Evolutionary conservation across 1,140 invertebrate genomes (phyloP), one percentile per base, ranked within the genome.

Genomic region (Lineus longissimus): DNA sequence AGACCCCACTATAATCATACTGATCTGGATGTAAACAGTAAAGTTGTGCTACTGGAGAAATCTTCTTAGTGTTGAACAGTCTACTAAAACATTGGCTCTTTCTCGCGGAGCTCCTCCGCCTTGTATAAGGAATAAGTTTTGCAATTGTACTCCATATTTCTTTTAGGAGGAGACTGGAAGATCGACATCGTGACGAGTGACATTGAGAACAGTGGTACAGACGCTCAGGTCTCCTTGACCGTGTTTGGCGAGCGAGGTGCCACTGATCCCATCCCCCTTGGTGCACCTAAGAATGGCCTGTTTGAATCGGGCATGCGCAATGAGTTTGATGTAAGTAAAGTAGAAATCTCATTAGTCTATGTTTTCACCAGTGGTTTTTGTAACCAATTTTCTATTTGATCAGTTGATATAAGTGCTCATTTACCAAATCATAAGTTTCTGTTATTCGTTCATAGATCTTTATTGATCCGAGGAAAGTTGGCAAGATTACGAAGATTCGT

Each of bases 191-290:
- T 47, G 43, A 73, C 73, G 0, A 60, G 59, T 27, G 51, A 29
- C 54, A 64, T 70, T 17, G 57, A 59, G 2, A 67, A 67, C 54
- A 68, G 70, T 55, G 73, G 73, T 0, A 78, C 78, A 54, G 76
- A 77, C 63, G 71, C 76, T 15, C 69, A 73, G 31, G 77, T 81
- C 6, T 70, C 57, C 9, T 30, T 79, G 29, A 79, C 76, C 22
- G 73, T 81, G 23, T 78, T 73, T 65, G 79, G 79, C 29, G 66
- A 75, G 51, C 64, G 66, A 60, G 76, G 75, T 15, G 70, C 70
- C 43, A 71, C 76, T 23, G 76, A 75, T 29, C 71, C 71, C 15
- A 41, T 75, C 19, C 60, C 57, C 6, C 68, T 79, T 0, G 72
- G 70, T 6, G 59, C 64, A 56, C 51, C 67, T 17, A 55, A 59